Conservation (phyloP, 92 coral and sea anemone genomes). For the Zoanthus sansibaricus region DNA sequence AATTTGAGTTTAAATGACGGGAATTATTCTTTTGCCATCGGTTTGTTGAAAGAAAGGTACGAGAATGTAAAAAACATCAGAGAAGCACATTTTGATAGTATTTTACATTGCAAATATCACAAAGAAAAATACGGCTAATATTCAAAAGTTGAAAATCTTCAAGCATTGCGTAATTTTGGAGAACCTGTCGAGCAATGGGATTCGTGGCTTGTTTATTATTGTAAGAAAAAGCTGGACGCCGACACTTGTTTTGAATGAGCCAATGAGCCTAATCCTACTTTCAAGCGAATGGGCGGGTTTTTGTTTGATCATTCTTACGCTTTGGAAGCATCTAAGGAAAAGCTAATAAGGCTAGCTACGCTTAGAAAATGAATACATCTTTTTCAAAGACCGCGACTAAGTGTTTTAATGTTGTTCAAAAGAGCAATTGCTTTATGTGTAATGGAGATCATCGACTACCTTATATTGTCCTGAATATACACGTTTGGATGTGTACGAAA, state of each 20-base stretch:
- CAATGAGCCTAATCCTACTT: constrained; percentile 23
- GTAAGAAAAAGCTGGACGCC: constrained; percentile 30
- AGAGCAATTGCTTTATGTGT: constrained; percentile 20
- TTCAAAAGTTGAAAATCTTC: constrained; percentile 31
- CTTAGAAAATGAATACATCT: constrained; percentile 20
- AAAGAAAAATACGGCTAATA: background rate
- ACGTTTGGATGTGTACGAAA: constrained; percentile 24
- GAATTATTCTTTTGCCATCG: constrained; percentile 37
- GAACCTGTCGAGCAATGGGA: constrained; percentile 35
- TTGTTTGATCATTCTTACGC: constrained; percentile 17
- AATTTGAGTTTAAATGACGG: constrained; percentile 42
- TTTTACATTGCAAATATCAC: background rate
- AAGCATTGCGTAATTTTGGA: background rate
- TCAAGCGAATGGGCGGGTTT: background rate
- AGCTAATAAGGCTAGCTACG: constrained; percentile 4
- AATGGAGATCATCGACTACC: constrained; percentile 24
- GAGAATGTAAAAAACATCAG: constrained; percentile 43
- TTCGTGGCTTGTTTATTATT: constrained; percentile 35
- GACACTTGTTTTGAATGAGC: constrained; percentile 25
- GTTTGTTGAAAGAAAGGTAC: constrained; percentile 31
- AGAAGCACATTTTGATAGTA: background rate
- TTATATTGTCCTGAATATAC: constrained; percentile 12
- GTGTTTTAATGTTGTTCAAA: constrained; percentile 17
- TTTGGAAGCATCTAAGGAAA: constrained; percentile 18
- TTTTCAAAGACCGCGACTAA: constrained; percentile 14